Conservation (phyloP, 2,113 vertebrate species). For the Crotalus viridis region DNA sequence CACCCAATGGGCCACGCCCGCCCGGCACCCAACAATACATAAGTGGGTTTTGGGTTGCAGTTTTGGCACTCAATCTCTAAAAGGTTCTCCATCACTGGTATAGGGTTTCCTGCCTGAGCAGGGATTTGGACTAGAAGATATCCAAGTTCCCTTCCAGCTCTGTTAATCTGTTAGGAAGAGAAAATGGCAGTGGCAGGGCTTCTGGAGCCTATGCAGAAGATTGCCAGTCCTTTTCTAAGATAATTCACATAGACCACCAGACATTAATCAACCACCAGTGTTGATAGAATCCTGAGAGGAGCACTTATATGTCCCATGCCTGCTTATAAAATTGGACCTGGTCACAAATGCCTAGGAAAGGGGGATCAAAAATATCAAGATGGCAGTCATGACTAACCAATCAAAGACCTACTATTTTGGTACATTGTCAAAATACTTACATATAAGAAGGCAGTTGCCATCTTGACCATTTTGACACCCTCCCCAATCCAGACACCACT, state of each 20-base stretch:
- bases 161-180: background rate
- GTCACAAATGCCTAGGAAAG: background rate
- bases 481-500: background rate
- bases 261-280: background rate
- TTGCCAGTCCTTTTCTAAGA: background rate
- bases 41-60: too few species aligned
- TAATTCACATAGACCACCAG: background rate
- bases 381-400: background rate
- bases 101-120: background rate
- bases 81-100: background rate
- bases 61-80: too few species aligned
- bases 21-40: too few species aligned
- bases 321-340: background rate
- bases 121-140: background rate
- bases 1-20: too few species aligned
- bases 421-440: background rate
- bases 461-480: background rate
- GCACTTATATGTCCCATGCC: background rate
- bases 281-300: background rate
- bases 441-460: background rate
- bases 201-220: background rate
- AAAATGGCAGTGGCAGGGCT: background rate
- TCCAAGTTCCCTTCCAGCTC: background rate
- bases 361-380: background rate
- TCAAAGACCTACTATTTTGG: background rate